Evolutionary conservation across 2,113 vertebrate species (phyloP), one percentile per base, ranked within the genome.

Genomic region (Pseudorhombus dupliciocellatus): DNA sequence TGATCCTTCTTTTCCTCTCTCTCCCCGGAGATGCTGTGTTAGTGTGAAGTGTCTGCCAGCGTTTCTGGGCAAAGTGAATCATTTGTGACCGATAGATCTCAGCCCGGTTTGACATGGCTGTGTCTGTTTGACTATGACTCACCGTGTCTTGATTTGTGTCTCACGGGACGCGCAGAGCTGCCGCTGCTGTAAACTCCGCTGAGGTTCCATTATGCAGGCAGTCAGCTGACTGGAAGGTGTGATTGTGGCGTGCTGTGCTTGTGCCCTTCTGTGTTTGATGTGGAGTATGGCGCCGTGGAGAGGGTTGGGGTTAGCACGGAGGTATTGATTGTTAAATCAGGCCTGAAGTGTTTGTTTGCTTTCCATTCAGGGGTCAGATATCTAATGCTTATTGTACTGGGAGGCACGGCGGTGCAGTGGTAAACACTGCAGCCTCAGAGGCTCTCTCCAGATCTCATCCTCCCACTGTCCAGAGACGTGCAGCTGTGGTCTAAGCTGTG

Each of bases 21-120:
- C 57, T 52, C 48, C 50, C 72, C 37, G 22, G 64, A 78, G 64
- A 30, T 79, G 77, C 56, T 63, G 42, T 70, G 66, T 57, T 66
- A 21, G 77, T 72, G 80, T 52, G 72, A 86, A 64, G 42, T 46
- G 57, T 62, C 67, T 65, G 62, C 16, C 26, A 11, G 56, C 54
- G 28, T 85, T 66, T 79, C 57, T 71, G 63, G 79, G 72, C 46
- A 70, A 59, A 83, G 63, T 91, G 88, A 89, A 71, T 90, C 84
- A 83, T 66, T 82, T 66, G 30, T 78, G 69, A 74, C 70, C 70
- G 82, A 79, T 77, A 59, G 70, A 85, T 76, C 66, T 81, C 69
- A 51, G 58, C 26, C 22, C 46, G 65, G 52, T 66, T 83, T 89
- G 82, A 78, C 70, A 76, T 58, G 42, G 50, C 52, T 63, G 55